Conservation (phyloP, 1,140 invertebrate genomes). For the Trachymyrmex septentrionalis region DNA sequence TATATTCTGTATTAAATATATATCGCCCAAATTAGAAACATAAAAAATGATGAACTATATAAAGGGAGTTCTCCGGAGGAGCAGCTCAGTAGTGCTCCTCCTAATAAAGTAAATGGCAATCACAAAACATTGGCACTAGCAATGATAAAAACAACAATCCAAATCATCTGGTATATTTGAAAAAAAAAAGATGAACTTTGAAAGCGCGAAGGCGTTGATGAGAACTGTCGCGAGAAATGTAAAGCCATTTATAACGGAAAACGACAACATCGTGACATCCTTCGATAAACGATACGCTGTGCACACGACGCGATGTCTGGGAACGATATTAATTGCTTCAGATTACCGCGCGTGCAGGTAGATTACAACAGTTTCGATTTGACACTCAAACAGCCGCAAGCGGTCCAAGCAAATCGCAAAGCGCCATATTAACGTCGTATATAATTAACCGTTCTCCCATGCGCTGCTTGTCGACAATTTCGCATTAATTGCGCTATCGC, state of each 20-base stretch:
- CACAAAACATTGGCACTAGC: too few relatives aligned
- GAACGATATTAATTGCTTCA: constrained; percentile 33
- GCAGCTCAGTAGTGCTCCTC: too few relatives aligned
- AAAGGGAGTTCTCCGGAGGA: too few relatives aligned
- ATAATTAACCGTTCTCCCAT: constrained; percentile 51
- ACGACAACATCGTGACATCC: background rate
- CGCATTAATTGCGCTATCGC: constrained; percentile 58
- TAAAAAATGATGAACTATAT: too few relatives aligned
- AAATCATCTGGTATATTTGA: too few relatives aligned
- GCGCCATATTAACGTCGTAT: constrained; percentile 22
- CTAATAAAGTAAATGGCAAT: too few relatives aligned
- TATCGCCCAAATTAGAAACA: background rate
- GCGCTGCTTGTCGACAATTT: constrained; percentile 50
- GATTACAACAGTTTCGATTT: background rate
- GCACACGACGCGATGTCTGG: background rate
- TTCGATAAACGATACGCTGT: constrained; percentile 20
- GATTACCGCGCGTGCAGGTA: background rate
- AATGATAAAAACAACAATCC: too few relatives aligned
- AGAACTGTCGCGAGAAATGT: background rate
- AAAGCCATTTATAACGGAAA: background rate
- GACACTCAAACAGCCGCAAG: constrained; percentile 20
- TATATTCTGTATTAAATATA: too few relatives aligned
- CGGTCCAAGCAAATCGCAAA: constrained; percentile 25
- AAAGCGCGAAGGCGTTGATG: background rate
- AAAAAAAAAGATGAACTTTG: background rate